These are phyloP conservation scores for Pseudomugil tenellus DNA, from an alignment of 2,797 vertebrate species.

Conservation along the genomic window DNA sequence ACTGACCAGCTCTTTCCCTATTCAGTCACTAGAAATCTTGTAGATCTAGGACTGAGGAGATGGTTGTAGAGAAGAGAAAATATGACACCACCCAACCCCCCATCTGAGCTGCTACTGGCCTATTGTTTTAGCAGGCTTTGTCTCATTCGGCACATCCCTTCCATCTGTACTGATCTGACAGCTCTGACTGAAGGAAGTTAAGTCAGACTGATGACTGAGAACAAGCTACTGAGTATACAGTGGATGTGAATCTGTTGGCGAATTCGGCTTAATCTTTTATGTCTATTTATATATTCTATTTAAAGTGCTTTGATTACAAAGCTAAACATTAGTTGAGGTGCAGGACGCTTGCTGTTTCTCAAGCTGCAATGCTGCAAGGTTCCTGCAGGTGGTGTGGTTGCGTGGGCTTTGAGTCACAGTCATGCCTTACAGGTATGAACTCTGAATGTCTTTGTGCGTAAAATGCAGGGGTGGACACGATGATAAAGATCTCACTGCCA, in stretches of 20 bases:
- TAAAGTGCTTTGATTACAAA: not conserved
- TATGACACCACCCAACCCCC: conserved; percentile 68
- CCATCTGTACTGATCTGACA: conserved; percentile 63
- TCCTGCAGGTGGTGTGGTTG: conserved; percentile 79
- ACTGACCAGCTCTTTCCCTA: conserved; percentile 60
- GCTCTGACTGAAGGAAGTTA: conserved; percentile 38
- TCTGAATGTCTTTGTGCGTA: conserved; percentile 49
- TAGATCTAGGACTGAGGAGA: conserved; percentile 54
- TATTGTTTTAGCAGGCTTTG: conserved; percentile 71
- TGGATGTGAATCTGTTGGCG: conserved; percentile 1
- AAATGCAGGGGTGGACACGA: conserved; percentile 54
- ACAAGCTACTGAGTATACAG: conserved; percentile 25
- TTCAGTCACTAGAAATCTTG: conserved; percentile 40
- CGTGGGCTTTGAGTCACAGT: conserved; percentile 40
- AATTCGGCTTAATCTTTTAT: not conserved
- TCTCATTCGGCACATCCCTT: conserved; percentile 58
- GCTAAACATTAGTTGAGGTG: conserved; percentile 1
- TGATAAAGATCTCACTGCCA: conserved; percentile 74
- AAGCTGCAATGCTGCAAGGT: conserved; percentile 35
- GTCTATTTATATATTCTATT: conserved; percentile 5
- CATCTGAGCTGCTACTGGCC: conserved; percentile 43
- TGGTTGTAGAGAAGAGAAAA: conserved; percentile 53
- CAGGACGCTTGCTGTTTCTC: not conserved
- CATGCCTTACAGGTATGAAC: conserved; percentile 31
- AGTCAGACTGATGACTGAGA: conserved; percentile 33